phyloP scores from a whole-genome alignment of 2,888 invertebrate genomes.

The Drosophila anomelani region DNA sequence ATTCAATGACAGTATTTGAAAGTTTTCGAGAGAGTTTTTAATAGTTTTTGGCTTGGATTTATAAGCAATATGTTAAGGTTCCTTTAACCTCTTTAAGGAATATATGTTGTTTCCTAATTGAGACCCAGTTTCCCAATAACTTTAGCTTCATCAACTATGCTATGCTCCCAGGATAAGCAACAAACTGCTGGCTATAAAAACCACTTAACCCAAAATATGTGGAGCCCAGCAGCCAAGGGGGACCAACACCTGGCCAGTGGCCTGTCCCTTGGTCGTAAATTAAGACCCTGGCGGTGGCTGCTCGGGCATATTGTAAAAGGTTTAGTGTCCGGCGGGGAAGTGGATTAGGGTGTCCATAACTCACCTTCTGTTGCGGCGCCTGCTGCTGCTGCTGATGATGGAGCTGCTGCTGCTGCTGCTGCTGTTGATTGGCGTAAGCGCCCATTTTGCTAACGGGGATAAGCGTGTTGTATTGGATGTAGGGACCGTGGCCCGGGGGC shows the following conservation, averaged over 20 bases:
- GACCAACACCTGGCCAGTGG: constrained; percentile 20
- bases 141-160: constrained; percentile 46
- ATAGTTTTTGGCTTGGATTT: neutral
- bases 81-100: neutral
- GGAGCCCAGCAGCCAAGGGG: constrained; percentile 23
- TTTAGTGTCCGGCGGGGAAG: constrained; percentile 72
- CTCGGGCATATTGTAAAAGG: constrained; percentile 72
- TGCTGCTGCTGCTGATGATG: constrained; percentile 74
- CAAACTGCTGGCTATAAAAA: constrained; percentile 73
- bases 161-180: constrained; percentile 51
- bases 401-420: constrained; percentile 65
- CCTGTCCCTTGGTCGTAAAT: constrained; percentile 29
- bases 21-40: neutral
- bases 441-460: constrained; percentile 84
- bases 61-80: neutral
- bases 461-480: constrained; percentile 84
- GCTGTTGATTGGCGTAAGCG: constrained; percentile 81
- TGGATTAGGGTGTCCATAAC: constrained; percentile 65
- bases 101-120: neutral
- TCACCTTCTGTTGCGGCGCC: constrained; percentile 76
- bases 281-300: constrained; percentile 61
- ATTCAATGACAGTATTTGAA: constrained; percentile 12
- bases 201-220: constrained; percentile 73
- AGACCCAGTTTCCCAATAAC: neutral
- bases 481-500: constrained; percentile 79